Evolutionary conservation across 2,797 vertebrate genomes (phyloP), one percentile per base, ranked within the genome.

Genomic region (Dendrocincla fuliginosa): DNA sequence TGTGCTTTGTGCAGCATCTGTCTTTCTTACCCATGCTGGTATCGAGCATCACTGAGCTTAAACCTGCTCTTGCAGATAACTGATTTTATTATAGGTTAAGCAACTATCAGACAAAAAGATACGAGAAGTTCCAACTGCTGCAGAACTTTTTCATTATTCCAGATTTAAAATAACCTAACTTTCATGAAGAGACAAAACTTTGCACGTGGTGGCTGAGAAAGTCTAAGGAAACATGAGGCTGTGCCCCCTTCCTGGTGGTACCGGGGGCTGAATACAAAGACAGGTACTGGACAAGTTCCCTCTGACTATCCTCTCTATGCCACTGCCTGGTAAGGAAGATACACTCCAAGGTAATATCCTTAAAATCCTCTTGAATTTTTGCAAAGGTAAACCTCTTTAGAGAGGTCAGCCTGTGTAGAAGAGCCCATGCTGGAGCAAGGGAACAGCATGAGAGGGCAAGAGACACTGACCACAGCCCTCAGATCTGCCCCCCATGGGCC

Each of bases 401-500:
- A 24, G 32, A 64, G 25, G 19, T 9, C 6, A 24, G 30, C 4
- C n/a, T 9, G 17, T 2, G 53, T 5, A 52, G 56, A 64, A 23
- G n/a, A 39, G 20, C 12, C 16, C 16, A 1, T 5, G 8, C 11
- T 33, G 39, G 27, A 5, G 24, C 6, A 9, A 22, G n/a, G 41
- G 41, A 16, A 10, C 4, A 2, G 30, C 2, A 1, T 6, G 27
- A 42, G 46, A 4, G 33, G 33, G 22, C 16, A 13, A 2, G 1
- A 19, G 32, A 13, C 24, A 16, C 20, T 41, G 33, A n/a, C 4
- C 11, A 3, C 9, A 57, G 10, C 4, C 6, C 23, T 9, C 23
- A 13, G 3, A 1, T 12, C 4, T 14, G 5, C 17, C 9, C 8
- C 7, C 7, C 6, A 63, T 3, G 1, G 17, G 46, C 6, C 1